Evolutionary conservation across 2,113 vertebrate species (phyloP).

Genomic region (Scolopax mira): DNA sequence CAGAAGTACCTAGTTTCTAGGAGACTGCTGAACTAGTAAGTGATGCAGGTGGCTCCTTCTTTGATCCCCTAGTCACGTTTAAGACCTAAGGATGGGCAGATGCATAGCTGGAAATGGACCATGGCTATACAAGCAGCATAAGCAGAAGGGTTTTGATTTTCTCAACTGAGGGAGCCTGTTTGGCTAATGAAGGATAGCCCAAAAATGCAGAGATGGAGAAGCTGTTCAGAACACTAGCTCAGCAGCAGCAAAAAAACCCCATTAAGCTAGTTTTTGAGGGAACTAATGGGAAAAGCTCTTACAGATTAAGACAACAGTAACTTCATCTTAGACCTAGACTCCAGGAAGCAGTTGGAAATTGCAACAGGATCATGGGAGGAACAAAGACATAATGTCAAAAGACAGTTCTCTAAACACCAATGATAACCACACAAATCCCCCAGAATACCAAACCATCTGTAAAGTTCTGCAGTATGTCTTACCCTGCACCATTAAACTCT

Average conservation of each 20-base stretch:
- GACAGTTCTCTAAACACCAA: background rate
- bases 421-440: background rate
- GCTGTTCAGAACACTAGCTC: background rate
- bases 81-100: background rate
- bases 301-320: background rate
- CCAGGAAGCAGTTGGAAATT: background rate
- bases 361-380: background rate
- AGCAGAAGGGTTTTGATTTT: background rate
- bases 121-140: background rate
- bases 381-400: background rate
- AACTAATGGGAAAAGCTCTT: background rate
- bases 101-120: background rate
- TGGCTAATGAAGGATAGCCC: background rate
- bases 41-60: background rate
- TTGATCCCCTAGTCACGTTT: background rate
- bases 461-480: background rate
- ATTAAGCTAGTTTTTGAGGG: background rate
- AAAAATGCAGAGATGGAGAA: background rate
- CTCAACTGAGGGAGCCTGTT: background rate
- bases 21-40: background rate
- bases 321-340: background rate
- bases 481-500: background rate
- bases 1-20: background rate
- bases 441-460: background rate
- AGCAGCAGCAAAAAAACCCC: background rate